These are phyloP conservation scores for Apodemia duryi DNA, from an alignment of 2,888 invertebrate species.

Conservation along the genomic window DNA sequence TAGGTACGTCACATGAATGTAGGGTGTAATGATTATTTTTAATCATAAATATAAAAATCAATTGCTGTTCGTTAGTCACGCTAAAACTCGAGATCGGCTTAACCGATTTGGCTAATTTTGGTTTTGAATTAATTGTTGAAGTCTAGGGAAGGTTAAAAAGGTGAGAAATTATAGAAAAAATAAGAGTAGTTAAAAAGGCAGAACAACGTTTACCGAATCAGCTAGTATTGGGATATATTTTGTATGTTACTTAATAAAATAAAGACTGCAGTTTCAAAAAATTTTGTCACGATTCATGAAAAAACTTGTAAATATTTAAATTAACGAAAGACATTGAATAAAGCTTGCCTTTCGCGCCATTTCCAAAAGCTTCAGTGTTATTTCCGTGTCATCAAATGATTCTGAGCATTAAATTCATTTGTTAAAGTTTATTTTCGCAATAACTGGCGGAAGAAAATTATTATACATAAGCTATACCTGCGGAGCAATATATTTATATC, in stretches of 20 bases:
- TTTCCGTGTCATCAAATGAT: constrained; percentile 4
- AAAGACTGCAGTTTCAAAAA: neutral
- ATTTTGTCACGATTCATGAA: neutral
- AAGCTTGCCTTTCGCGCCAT: constrained; percentile 34
- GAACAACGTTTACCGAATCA: no score
- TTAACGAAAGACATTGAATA: constrained; percentile 7
- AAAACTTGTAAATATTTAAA: constrained; percentile 23
- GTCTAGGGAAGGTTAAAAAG: no score
- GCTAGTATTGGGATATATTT: no score
- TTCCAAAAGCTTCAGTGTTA: constrained; percentile 29
- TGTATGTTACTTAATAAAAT: neutral
- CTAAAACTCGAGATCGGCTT: no score
- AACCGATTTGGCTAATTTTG: no score
- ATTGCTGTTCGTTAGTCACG: no score
- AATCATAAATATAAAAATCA: no score
- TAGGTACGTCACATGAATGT: no score
- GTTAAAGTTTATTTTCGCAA: constrained; percentile 21
- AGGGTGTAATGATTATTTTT: no score
- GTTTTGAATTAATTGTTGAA: no score
- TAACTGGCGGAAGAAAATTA: neutral
- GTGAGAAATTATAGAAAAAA: no score
- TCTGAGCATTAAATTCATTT: neutral
- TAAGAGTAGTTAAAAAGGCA: no score
- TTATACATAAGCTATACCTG: neutral
- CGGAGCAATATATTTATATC: constrained; percentile 33